These are phyloP conservation scores for Sebastes goodei DNA, from an alignment of 2,797 vertebrate species.

Conservation along the genomic window DNA sequence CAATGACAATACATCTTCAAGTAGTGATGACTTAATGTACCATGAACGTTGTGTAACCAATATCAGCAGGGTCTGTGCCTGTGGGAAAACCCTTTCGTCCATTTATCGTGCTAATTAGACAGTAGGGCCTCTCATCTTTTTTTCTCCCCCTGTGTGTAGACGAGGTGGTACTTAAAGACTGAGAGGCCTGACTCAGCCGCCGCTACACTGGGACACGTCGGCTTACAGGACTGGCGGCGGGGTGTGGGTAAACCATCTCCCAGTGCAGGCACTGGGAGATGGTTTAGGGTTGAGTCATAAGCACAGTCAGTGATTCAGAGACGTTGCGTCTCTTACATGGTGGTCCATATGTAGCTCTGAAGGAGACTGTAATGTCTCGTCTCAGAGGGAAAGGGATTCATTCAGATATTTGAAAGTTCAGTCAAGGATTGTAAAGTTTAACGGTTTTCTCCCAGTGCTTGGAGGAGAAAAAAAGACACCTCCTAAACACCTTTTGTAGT, in stretches of 20 bases:
- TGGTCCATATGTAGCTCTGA: conserved; percentile 31
- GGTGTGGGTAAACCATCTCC: conserved; percentile 7
- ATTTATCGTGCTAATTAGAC: conserved; percentile 25
- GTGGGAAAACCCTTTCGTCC: conserved; percentile 19
- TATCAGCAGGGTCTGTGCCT: neutral
- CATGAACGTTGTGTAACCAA: neutral
- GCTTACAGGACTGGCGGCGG: neutral
- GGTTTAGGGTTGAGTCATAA: conserved; percentile 41
- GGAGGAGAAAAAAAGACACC: neutral
- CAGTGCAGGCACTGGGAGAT: conserved; percentile 2
- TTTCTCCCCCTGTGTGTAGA: neutral
- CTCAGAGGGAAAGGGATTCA: neutral
- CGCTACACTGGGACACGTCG: neutral
- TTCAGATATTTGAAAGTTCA: neutral
- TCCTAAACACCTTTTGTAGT: neutral
- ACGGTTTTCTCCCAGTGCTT: neutral
- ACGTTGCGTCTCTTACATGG: conserved; percentile 10
- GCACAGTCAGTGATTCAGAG: conserved; percentile 32
- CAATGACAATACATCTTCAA: neutral
- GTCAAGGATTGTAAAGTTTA: neutral
- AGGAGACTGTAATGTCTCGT: neutral
- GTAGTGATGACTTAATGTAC: neutral
- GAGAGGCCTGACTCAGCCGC: conserved; percentile 27
- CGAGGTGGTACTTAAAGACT: neutral
- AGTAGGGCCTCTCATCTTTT: neutral